Evolutionary conservation across 2,113 vertebrate species (phyloP).

Genomic region (Carettochelys insculpta): DNA sequence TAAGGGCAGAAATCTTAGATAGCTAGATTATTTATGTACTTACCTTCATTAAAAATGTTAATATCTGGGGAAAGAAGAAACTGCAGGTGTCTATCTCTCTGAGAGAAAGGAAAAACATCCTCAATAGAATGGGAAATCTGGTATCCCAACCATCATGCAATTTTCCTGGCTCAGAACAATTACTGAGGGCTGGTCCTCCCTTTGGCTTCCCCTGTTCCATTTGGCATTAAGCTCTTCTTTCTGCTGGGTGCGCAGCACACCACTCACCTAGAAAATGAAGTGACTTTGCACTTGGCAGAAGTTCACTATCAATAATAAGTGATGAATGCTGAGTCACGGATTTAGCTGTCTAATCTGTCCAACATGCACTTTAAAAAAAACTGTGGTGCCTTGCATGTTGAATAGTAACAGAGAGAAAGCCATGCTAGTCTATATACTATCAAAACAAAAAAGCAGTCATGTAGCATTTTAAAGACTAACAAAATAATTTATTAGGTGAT

Average conservation of each 20-base stretch:
- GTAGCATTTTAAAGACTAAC: too few relatives aligned
- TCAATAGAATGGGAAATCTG: not conserved
- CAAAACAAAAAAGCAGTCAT: too few relatives aligned
- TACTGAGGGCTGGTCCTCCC: not conserved
- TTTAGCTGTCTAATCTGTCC: not conserved
- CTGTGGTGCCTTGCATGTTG: too few relatives aligned
- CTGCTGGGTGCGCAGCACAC: not conserved
- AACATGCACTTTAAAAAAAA: not conserved
- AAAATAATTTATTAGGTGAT: too few relatives aligned
- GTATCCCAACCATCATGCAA: not conserved
- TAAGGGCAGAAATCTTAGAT: rapidly evolving
- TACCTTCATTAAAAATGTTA: not conserved
- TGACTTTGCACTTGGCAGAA: conserved; percentile 8
- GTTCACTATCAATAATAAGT: not conserved
- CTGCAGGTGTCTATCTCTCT: not conserved
- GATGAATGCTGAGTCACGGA: conserved; percentile 49
- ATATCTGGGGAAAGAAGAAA: not conserved
- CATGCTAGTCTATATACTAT: too few relatives aligned
- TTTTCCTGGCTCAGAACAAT: not conserved
- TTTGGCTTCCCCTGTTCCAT: not conserved
- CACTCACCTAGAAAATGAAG: not conserved
- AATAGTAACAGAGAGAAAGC: too few relatives aligned
- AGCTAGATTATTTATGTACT: not conserved
- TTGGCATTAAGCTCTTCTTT: not conserved
- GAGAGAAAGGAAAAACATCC: not conserved